Base-by-base conservation (phyloP, 2,888 invertebrate genomes). In the Polyommatus iphigenia region DNA sequence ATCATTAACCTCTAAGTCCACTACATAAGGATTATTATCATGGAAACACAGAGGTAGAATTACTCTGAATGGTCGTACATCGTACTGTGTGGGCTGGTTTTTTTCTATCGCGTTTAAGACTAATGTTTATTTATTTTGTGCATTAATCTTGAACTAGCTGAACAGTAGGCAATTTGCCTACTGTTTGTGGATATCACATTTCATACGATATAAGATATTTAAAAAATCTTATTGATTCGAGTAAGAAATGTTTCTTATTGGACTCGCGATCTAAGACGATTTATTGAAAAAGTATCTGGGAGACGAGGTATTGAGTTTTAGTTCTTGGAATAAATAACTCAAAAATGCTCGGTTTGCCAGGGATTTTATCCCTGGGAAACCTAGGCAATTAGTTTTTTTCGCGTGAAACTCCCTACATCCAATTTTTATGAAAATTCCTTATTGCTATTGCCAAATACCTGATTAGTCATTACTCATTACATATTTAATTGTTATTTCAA, bases 41-140 rank as follows among this genome's bases (percentile, higher is more conserved):
- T 54, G 18, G 5, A 18, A 54, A 54, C 54, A 4, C 18, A 54
- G 18, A 54, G 54, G 54, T 54, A 54, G 5, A 54, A 18, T 54
- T 54, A 18, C 18, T 54, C 13, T 54, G 54, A 54, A 54, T 18
- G 54, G 54, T 54, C 18, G 1, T 59, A 73, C 32, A 76, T 78
- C 73, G 71, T 79, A 80, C 78, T 80, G 80, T 78, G 78, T 71
- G 77, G 78, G 76, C 79, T 62, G 77, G 80, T 73, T 73, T 77
- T 77, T 77, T 36, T 73, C 50, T 72, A 41, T 72, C 36, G 41
- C 46, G 54, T 36, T 57, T 72, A 36, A 73, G 77, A 77, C 57
- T 75, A 75, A 75, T 75, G 75, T 75, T 75, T 75, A 75, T 75
- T 75, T 75, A 75, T 75, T 50, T 75, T 75, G 10, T 50, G 75